Conservation (phyloP, 2,888 invertebrate genomes). For the Malthinus seriepunctatus region DNA sequence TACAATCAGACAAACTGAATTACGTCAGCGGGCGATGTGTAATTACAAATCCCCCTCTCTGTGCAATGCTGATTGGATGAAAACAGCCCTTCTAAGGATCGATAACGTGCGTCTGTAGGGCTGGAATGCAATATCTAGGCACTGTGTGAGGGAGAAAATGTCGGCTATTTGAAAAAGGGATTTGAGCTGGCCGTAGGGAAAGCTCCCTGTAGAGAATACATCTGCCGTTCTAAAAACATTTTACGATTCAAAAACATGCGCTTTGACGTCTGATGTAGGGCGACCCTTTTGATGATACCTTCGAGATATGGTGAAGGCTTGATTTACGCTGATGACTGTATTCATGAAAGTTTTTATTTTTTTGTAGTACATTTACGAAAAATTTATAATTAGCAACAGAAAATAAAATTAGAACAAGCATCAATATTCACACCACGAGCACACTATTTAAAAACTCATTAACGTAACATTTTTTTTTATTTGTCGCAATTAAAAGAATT, state of each 20-base stretch:
- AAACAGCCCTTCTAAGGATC: slow-evolving; percentile 39
- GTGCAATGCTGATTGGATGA: slow-evolving; percentile 39
- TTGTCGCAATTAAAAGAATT: too few species aligned
- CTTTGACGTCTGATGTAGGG: slow-evolving; percentile 6
- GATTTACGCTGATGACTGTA: slow-evolving; percentile 45
- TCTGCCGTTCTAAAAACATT: slow-evolving; percentile 38
- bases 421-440: too few species aligned
- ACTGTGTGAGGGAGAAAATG: slow-evolving; percentile 37
- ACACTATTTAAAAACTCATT: too few species aligned
- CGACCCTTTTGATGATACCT: slow-evolving; percentile 22
- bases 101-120: slow-evolving; percentile 41
- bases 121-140: slow-evolving; percentile 41
- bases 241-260: slow-evolving; percentile 23
- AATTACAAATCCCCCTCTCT: slow-evolving; percentile 26
- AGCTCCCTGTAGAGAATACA: slow-evolving; percentile 37
- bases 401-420: too few species aligned
- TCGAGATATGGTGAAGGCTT: slow-evolving; percentile 41
- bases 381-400: too few species aligned
- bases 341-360: slow-evolving; percentile 34
- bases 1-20: slow-evolving; percentile 31
- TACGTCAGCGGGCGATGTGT: slow-evolving; percentile 31
- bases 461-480: too few species aligned
- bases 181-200: slow-evolving; percentile 38
- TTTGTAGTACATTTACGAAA: neutral
- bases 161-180: slow-evolving; percentile 41